These are phyloP conservation scores for Lepidocolaptes lacrymiger DNA, from an alignment of 2,797 vertebrate species.

Conservation along the genomic window DNA sequence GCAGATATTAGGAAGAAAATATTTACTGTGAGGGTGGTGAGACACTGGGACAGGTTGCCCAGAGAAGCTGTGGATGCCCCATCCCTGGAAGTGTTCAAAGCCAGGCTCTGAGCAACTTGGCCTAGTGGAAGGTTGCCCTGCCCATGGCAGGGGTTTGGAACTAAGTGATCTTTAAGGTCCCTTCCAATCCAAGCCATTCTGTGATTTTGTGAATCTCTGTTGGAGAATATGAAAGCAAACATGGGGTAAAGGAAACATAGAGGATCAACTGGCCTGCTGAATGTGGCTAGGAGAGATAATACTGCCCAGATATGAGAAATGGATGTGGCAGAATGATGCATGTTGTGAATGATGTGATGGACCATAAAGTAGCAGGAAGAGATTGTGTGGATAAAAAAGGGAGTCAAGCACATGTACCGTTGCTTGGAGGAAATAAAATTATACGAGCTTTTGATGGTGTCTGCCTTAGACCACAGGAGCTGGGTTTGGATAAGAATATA, in stretches of 20 bases:
- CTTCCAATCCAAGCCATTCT: neutral
- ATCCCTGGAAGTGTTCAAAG: neutral
- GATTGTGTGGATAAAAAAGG: neutral
- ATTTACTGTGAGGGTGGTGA: neutral
- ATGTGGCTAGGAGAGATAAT: neutral
- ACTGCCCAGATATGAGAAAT: neutral
- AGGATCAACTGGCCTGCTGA: neutral
- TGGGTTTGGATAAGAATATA: neutral
- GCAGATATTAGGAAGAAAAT: too few species aligned
- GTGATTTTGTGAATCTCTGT: neutral
- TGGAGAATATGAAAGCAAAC: neutral
- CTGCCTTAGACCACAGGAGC: neutral
- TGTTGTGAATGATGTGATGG: neutral
- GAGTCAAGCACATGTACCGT: rapidly evolving
- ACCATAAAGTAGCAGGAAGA: neutral
- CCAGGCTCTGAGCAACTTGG: neutral
- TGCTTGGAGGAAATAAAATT: neutral
- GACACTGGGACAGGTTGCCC: neutral
- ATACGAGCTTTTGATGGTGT: neutral
- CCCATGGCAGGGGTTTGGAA: neutral
- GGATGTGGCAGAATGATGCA: neutral
- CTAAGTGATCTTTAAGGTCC: neutral
- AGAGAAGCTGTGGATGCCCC: neutral
- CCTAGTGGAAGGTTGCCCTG: neutral
- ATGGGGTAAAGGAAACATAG: rapidly evolving